Conservation (phyloP, 2,888 invertebrate genomes). For the Lochmaea crataegi region DNA sequence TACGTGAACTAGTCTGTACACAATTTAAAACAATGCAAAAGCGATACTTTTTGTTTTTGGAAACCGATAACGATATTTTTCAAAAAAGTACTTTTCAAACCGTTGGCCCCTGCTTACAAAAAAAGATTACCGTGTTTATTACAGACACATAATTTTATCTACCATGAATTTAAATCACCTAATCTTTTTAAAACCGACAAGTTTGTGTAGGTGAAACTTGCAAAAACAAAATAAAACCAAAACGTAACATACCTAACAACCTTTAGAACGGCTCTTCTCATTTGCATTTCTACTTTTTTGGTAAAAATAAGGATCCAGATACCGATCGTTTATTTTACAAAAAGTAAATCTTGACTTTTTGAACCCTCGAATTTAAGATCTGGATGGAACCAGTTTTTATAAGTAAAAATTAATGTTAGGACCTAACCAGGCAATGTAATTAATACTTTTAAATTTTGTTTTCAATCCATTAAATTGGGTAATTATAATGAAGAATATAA, state of each 20-base stretch:
- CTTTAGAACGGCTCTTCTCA: not conserved
- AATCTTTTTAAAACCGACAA: not conserved
- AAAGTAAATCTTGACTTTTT: not conserved
- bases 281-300: conserved; percentile 5
- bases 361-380: not conserved
- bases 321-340: not conserved
- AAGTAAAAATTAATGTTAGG: not conserved
- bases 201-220: not conserved
- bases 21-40: no score
- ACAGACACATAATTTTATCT: not conserved
- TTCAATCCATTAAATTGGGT: not conserved
- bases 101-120: not conserved
- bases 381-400: not conserved
- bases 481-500: no score
- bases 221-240: not conserved
- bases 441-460: not conserved
- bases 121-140: not conserved
- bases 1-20: no score
- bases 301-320: not conserved
- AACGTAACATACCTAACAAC: not conserved
- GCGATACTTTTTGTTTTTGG: no score
- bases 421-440: no score
- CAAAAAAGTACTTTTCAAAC: no score
- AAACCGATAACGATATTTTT: not conserved
- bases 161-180: conserved; percentile 3